phyloP scores from a whole-genome alignment of 2,113 vertebrate genomes.

The Saimiri boliviensis region DNA sequence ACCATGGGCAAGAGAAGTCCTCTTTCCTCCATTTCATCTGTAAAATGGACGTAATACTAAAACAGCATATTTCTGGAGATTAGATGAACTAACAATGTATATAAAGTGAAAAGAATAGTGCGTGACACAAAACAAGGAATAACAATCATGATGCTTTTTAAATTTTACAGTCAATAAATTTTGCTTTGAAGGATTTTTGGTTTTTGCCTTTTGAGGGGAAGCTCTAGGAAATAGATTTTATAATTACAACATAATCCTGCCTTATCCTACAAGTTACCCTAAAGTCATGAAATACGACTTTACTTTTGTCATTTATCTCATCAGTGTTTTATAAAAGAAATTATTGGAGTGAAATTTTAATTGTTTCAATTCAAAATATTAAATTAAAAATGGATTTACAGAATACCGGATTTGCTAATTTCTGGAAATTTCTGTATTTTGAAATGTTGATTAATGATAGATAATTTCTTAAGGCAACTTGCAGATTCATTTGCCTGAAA shows the following conservation, averaged over 20 bases:
- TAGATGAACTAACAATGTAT: not conserved
- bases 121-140: not conserved
- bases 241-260: not conserved
- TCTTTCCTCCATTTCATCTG: not conserved
- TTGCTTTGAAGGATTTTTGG: not conserved
- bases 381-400: not conserved
- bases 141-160: not conserved
- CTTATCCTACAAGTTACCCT: not conserved
- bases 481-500: not conserved
- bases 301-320: slow-evolving; percentile 10
- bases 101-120: not conserved
- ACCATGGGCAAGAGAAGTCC: not conserved
- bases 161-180: slow-evolving; percentile 1
- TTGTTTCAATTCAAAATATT: not conserved
- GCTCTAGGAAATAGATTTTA: not conserved
- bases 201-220: not conserved
- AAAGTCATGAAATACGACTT: not conserved
- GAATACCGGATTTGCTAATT: not conserved
- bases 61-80: not conserved
- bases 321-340: not conserved
- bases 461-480: slow-evolving; percentile 18
- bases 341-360: not conserved
- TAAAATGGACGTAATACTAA: not conserved
- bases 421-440: slow-evolving; percentile 42
- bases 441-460: not conserved